Conservation (phyloP, 1,140 invertebrate genomes). For the Drosophila tropicalis region DNA sequence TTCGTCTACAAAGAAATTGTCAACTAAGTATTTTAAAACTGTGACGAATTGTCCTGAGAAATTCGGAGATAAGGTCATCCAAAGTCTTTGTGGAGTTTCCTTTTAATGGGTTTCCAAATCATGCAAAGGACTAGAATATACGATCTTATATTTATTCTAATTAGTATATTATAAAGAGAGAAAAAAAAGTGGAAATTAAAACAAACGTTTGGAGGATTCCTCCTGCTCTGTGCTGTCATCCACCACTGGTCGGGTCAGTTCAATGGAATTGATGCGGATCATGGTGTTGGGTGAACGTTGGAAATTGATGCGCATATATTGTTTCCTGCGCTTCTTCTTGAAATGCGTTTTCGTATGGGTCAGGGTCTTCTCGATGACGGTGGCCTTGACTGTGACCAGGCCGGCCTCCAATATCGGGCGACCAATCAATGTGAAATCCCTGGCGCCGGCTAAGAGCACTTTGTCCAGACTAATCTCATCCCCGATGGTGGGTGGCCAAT, state of each 20-base stretch:
- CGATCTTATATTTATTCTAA: too few relatives aligned
- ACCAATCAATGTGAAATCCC: constrained; percentile 94
- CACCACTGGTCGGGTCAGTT: constrained; percentile 81
- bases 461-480: constrained; percentile 94
- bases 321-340: constrained; percentile 89
- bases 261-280: constrained; percentile 89
- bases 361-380: constrained; percentile 94
- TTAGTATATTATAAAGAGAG: too few relatives aligned
- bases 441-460: constrained; percentile 91
- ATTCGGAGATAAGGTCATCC: too few relatives aligned
- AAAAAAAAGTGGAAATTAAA: constrained; percentile 47
- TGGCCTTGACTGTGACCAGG: constrained; percentile 91
- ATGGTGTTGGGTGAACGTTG: constrained; percentile 88
- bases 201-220: constrained; percentile 53
- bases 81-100: too few relatives aligned
- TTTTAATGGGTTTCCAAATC: too few relatives aligned
- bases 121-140: too few relatives aligned
- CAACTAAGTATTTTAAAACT: too few relatives aligned
- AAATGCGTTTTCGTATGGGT: constrained; percentile 92
- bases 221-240: constrained; percentile 3
- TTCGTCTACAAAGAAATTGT: too few relatives aligned
- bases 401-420: constrained; percentile 90
- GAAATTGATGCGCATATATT: constrained; percentile 90
- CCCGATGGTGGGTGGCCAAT: constrained; percentile 92
- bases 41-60: too few relatives aligned